These are phyloP conservation scores for Drosophila tani DNA, from an alignment of 1,140 invertebrate species.

Conservation along the genomic window DNA sequence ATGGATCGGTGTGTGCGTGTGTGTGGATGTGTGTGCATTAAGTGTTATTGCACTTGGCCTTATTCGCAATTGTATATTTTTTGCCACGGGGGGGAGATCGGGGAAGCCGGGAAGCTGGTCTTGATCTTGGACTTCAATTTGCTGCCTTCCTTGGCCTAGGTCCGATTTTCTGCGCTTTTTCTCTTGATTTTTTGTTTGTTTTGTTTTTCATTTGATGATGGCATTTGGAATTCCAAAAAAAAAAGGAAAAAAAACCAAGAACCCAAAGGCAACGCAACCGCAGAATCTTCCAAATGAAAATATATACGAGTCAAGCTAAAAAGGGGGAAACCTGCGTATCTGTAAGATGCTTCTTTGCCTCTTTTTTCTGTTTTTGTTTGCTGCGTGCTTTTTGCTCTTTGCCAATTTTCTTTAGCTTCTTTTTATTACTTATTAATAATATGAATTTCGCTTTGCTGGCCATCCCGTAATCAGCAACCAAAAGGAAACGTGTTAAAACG, in stretches of 20 bases:
- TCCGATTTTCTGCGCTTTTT: slow-evolving; percentile 12
- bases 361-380: not conserved
- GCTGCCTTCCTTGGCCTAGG: slow-evolving; percentile 57
- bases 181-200: slow-evolving; percentile 4
- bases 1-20: not conserved
- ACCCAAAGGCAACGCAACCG: slow-evolving; percentile 46
- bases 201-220: slow-evolving; percentile 21
- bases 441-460: slow-evolving; percentile 38
- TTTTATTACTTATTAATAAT: slow-evolving; percentile 63
- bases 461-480: slow-evolving; percentile 37
- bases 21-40: slow-evolving; percentile 16
- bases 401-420: slow-evolving; percentile 43
- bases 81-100: slow-evolving; percentile 5
- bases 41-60: slow-evolving; percentile 67
- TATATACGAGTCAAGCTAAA: slow-evolving; percentile 3
- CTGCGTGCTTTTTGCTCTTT: slow-evolving; percentile 20
- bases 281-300: slow-evolving; percentile 34
- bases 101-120: slow-evolving; percentile 33
- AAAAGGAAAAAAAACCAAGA: slow-evolving; percentile 16
- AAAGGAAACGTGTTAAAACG: not conserved
- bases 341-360: slow-evolving; percentile 26
- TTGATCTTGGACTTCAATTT: slow-evolving; percentile 71
- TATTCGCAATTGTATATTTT: slow-evolving; percentile 50
- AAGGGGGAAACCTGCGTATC: slow-evolving; percentile 33
- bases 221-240: slow-evolving; percentile 51